A percentile compares a stretch with the other conserved stretches of the same genome.
Conservation (phyloP, 1,140 invertebrate species). For the Phocides pigmalion region DNA sequence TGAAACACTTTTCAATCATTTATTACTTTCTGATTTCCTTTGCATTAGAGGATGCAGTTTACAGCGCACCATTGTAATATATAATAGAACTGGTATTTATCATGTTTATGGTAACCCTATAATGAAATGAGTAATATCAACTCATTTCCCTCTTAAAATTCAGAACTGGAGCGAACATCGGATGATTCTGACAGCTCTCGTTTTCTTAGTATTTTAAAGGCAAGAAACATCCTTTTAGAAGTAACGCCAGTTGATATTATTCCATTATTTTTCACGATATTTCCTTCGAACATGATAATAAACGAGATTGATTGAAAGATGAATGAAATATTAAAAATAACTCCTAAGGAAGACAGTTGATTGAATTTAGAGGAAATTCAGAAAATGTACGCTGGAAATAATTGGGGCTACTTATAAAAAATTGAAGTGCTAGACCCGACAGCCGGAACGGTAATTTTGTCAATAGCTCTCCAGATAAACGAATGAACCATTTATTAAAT, state of each 20-base stretch:
- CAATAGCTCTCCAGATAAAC: conserved; percentile 2
- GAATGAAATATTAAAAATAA: background rate
- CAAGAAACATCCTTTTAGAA: background rate
- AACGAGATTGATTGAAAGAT: no score
- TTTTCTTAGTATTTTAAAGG: background rate
- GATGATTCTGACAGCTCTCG: conserved; percentile 8
- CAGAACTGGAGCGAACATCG: background rate
- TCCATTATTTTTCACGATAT: no score
- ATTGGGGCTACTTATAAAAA: conserved; percentile 17
- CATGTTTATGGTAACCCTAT: no score
- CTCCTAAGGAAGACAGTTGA: background rate
- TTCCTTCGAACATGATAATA: no score
- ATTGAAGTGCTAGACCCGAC: conserved; percentile 14
- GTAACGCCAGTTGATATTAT: no score
- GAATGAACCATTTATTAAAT: conserved; percentile 8
- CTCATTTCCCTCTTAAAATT: conserved; percentile 16
- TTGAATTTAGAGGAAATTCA: conserved; percentile 6
- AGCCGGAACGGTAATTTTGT: conserved; percentile 16
- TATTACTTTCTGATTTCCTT: no score
- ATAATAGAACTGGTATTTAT: no score
- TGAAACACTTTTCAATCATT: no score
- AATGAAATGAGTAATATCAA: background rate
- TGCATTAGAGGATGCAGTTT: no score
- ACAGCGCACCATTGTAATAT: no score
- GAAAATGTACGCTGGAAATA: conserved; percentile 4